A percentile compares a stretch with the other conserved stretches of the same genome.
phyloP scores from a whole-genome alignment of 1,140 invertebrate genomes.

The Nasonia longicornis region DNA sequence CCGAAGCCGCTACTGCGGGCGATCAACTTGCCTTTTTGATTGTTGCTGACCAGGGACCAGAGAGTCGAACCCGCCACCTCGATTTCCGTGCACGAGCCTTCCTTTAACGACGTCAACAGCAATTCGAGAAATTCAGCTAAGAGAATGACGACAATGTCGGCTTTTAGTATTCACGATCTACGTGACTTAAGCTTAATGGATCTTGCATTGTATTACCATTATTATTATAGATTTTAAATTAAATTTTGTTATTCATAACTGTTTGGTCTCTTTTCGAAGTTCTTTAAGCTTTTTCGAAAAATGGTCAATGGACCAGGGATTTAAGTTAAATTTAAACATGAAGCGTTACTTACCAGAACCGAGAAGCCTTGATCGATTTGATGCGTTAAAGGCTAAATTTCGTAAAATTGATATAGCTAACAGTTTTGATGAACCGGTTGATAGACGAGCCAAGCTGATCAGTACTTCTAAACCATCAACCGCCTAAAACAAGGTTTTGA shows the following conservation, averaged over 20 bases:
- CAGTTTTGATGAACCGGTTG: conserved; percentile 54
- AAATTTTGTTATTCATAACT: too few species aligned
- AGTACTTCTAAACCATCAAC: conserved; percentile 61
- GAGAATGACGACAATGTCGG: not conserved
- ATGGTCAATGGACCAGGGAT: too few species aligned
- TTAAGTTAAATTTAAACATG: not conserved
- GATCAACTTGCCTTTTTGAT: conserved; percentile 65
- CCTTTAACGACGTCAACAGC: conserved; percentile 56
- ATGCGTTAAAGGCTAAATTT: conserved; percentile 60
- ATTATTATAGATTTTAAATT: not conserved
- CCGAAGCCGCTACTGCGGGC: conserved; percentile 59
- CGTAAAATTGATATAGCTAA: conserved; percentile 61
- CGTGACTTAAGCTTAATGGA: not conserved
- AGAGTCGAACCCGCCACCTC: conserved; percentile 58
- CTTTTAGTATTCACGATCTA: not conserved
- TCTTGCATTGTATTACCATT: not conserved
- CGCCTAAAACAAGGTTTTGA: conserved; percentile 51
- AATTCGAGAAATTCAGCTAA: conserved; percentile 63
- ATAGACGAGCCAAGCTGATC: conserved; percentile 56
- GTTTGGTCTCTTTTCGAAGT: too few species aligned
- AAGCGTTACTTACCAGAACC: conserved; percentile 54
- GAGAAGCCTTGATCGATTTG: conserved; percentile 60
- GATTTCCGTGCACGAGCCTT: conserved; percentile 56
- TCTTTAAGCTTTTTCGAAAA: too few species aligned
- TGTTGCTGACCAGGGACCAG: conserved; percentile 63